phyloP scores from a whole-genome alignment of 2,113 vertebrate genomes.

The Ictalurus punctatus region DNA sequence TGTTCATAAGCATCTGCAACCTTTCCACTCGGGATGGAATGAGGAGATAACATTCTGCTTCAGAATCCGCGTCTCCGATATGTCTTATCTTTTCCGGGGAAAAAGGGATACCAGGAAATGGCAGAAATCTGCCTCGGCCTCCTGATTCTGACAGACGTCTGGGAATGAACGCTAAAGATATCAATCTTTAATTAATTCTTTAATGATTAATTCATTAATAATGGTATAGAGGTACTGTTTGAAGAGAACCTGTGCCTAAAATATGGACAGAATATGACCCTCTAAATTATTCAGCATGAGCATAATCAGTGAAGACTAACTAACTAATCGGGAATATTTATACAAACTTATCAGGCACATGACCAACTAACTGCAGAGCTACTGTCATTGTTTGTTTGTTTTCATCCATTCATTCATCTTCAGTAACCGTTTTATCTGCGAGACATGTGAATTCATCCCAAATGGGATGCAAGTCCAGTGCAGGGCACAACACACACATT shows the following conservation, averaged over 20 bases:
- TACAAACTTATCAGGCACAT: not conserved
- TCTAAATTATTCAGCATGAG: not conserved
- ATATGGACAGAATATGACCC: not conserved
- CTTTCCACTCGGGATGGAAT: slow-evolving; percentile 42
- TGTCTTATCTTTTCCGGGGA: slow-evolving; percentile 34
- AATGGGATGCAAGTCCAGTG: not conserved
- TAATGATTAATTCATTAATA: not conserved
- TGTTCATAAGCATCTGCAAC: slow-evolving; percentile 42
- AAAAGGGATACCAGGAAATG: slow-evolving; percentile 22
- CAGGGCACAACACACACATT: not conserved
- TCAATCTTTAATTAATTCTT: no score
- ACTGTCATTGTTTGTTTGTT: not conserved
- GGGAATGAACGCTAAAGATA: not conserved
- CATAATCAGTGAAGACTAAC: not conserved
- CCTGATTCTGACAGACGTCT: not conserved
- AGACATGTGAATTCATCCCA: not conserved
- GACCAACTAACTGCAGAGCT: not conserved
- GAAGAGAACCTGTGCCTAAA: not conserved
- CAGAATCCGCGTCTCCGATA: slow-evolving; percentile 9
- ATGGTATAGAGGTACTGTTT: not conserved
- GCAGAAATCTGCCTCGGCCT: not conserved
- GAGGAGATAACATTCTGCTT: slow-evolving; percentile 53
- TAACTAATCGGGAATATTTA: not conserved
- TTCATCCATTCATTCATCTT: not conserved
- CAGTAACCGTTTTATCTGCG: not conserved